Conservation (phyloP, 2,888 invertebrate genomes). For the Bruchidius siliquastri region DNA sequence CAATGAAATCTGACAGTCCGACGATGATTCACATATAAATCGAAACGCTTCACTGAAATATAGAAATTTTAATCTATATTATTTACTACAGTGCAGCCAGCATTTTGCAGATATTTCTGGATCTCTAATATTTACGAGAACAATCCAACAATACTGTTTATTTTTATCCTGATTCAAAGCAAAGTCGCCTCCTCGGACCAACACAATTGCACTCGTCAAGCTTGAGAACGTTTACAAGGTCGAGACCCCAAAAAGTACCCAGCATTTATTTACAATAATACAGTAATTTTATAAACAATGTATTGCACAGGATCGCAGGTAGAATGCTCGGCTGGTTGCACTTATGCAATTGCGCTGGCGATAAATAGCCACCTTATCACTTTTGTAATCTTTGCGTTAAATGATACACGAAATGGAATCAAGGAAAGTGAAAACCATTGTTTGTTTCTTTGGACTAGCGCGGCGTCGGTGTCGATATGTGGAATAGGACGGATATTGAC, state of each 20-base stretch:
- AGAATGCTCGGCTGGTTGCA: slow-evolving; percentile 25
- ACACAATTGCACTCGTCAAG: slow-evolving; percentile 6
- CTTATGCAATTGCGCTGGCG: slow-evolving; percentile 27
- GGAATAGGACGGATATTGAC: slow-evolving; percentile 4
- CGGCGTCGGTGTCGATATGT: background rate
- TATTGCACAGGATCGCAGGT: slow-evolving; percentile 18
- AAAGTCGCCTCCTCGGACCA: too few species aligned
- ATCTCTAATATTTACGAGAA: too few species aligned
- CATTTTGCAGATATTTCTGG: too few species aligned
- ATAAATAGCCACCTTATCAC: slow-evolving; percentile 32
- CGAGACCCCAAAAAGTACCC: slow-evolving; percentile 22
- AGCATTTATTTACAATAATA: slow-evolving; percentile 25
- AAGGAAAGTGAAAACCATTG: slow-evolving; percentile 47
- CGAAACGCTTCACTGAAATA: too few species aligned
- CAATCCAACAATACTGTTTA: too few species aligned
- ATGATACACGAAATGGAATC: slow-evolving; percentile 41
- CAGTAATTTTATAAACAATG: slow-evolving; percentile 27
- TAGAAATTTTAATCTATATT: too few species aligned
- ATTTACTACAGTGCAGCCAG: too few species aligned
- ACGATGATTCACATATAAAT: too few species aligned
- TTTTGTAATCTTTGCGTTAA: slow-evolving; percentile 34
- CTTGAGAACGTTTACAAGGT: slow-evolving; percentile 17
- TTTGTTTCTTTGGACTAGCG: slow-evolving; percentile 29
- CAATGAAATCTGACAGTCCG: too few species aligned
- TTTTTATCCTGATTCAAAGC: too few species aligned